These are phyloP conservation scores for Alloscopus bannaensis DNA, from an alignment of 2,888 invertebrate genomes.

Conservation along the genomic window DNA sequence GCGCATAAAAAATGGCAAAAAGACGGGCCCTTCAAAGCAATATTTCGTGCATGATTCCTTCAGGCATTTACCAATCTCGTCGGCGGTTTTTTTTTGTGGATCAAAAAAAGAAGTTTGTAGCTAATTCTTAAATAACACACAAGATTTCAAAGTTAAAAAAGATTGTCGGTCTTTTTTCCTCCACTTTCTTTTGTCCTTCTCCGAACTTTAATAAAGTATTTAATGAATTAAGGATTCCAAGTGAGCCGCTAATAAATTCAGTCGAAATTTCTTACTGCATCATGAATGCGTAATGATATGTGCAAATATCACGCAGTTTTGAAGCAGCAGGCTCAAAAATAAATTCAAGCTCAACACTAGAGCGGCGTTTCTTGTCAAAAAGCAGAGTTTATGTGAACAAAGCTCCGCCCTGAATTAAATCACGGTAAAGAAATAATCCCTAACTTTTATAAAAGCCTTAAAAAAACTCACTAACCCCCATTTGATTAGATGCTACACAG, in stretches of 20 bases:
- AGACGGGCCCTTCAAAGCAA: no score
- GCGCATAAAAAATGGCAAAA: no score
- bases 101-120: conserved; percentile 16
- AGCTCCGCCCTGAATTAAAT: conserved; percentile 45
- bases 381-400: background rate
- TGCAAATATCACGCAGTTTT: no score
- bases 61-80: conserved; percentile 37
- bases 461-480: background rate
- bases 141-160: no score
- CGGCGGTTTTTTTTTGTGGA: conserved; percentile 54
- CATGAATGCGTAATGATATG: no score
- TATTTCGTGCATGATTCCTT: conserved; percentile 20
- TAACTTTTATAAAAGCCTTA: conserved; percentile 2
- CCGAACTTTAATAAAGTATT: conserved; percentile 23
- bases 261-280: no score
- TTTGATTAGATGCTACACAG: no score
- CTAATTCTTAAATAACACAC: conserved; percentile 8
- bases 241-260: no score
- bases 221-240: conserved; percentile 46
- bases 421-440: no score
- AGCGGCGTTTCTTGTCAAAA: conserved; percentile 16
- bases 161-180: background rate
- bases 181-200: no score
- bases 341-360: conserved; percentile 28
- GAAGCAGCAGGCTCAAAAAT: no score